Evolutionary conservation across 1,140 invertebrate genomes (phyloP).

Genomic region (Leptinotarsa lineolata): DNA sequence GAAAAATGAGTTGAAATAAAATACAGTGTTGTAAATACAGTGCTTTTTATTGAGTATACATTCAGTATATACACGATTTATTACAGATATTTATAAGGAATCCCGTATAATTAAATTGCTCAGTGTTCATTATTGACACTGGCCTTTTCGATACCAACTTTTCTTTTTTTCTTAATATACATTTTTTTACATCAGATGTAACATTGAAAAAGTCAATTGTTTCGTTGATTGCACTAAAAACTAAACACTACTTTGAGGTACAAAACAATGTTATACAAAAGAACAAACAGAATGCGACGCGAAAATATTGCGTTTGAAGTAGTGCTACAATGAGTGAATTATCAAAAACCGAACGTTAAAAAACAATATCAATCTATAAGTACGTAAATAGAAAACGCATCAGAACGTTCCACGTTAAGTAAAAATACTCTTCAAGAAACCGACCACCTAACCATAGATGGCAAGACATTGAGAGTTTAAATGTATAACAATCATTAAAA

Average conservation of each 20-base stretch:
- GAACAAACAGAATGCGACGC: constrained; percentile 31
- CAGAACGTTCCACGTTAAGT: constrained; percentile 16
- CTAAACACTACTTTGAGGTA: constrained; percentile 30
- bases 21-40: constrained; percentile 41
- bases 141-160: constrained; percentile 33
- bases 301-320: constrained; percentile 18
- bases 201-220: constrained; percentile 33
- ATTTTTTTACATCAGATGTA: constrained; percentile 35
- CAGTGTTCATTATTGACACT: constrained; percentile 18
- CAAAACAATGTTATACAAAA: constrained; percentile 31
- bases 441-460: constrained; percentile 40
- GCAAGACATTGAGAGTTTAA: constrained; percentile 31
- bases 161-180: constrained; percentile 29
- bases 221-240: constrained; percentile 37
- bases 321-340: background rate
- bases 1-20: too few relatives aligned
- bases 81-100: constrained; percentile 40
- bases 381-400: constrained; percentile 33
- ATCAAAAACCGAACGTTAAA: constrained; percentile 31
- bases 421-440: constrained; percentile 36
- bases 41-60: constrained; percentile 46
- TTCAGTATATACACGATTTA: constrained; percentile 43
- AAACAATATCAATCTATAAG: constrained; percentile 35
- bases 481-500: constrained; percentile 39
- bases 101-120: constrained; percentile 33